Percentiles rank a stretch among this genome's conserved stretches.
phyloP scores from a whole-genome alignment of 2,797 vertebrate genomes.

The Chloroceryle amazona region DNA sequence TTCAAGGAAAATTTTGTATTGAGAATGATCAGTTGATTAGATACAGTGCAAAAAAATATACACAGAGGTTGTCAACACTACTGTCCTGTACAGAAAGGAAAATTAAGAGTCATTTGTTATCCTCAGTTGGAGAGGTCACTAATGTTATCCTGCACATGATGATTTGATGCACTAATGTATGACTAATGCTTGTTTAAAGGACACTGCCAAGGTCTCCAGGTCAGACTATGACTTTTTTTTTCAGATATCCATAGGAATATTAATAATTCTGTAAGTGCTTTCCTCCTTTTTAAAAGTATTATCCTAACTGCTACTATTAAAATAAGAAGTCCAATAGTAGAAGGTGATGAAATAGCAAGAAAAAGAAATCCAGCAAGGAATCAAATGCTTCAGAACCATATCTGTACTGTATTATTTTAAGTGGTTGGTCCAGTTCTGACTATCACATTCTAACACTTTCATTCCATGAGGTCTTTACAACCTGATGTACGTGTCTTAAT shows the following conservation, averaged over 20 bases:
- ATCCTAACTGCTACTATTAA: not conserved
- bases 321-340: not conserved
- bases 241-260: conserved; percentile 33
- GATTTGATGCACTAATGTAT: conserved; percentile 63
- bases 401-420: not conserved
- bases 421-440: not conserved
- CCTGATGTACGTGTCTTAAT: not conserved
- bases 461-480: not conserved
- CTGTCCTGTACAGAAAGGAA: conserved; percentile 64
- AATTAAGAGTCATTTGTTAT: conserved; percentile 59
- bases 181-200: conserved; percentile 73
- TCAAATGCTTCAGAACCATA: not conserved
- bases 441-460: not conserved
- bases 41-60: conserved; percentile 52
- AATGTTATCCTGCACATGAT: conserved; percentile 62
- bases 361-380: not conserved
- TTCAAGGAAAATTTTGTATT: not conserved
- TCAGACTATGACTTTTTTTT: conserved; percentile 42
- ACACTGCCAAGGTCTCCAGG: conserved; percentile 65
- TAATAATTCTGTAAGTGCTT: conserved; percentile 36
- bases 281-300: not conserved
- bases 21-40: conserved; percentile 34
- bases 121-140: conserved; percentile 62
- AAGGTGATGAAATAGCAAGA: not conserved
- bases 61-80: conserved; percentile 51